Conservation (phyloP, 2,113 vertebrate genomes). For the Grus americana region DNA sequence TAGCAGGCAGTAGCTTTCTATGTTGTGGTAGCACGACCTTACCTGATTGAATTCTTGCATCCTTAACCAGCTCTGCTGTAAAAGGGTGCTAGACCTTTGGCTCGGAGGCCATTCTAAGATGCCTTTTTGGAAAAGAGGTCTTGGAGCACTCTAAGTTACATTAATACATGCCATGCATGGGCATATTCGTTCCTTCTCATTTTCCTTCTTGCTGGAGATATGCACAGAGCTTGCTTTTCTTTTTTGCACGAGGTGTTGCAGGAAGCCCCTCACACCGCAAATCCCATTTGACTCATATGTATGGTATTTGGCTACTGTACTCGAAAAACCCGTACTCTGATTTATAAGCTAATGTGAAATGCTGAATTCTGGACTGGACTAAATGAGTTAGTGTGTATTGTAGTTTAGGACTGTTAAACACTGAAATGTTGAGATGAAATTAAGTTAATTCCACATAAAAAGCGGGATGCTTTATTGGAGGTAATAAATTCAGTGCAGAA, state of each 20-base stretch:
- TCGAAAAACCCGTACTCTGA: not conserved
- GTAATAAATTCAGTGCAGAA: not conserved
- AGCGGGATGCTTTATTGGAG: not conserved
- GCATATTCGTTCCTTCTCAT: not conserved
- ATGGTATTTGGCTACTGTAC: not conserved
- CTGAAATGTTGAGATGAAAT: not conserved
- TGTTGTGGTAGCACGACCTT: not conserved
- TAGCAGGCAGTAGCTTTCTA: not conserved
- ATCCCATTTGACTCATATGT: not conserved
- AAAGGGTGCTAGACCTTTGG: not conserved
- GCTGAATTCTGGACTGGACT: not conserved
- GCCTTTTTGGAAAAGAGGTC: not conserved
- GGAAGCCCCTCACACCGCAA: not conserved
- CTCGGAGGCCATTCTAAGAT: not conserved
- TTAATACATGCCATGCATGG: not conserved
- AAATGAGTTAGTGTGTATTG: not conserved
- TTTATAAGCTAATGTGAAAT: not conserved
- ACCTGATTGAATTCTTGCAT: not conserved
- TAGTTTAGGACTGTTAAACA: not conserved
- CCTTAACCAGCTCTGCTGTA: not conserved
- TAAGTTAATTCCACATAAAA: not conserved
- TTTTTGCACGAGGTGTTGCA: not conserved
- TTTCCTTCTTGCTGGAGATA: not conserved
- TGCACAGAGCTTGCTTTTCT: not conserved
- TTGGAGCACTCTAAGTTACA: not conserved